Evolutionary conservation across 2,888 invertebrate genomes (phyloP), one percentile per base, ranked within the genome.

Genomic region (Neria commutata): DNA sequence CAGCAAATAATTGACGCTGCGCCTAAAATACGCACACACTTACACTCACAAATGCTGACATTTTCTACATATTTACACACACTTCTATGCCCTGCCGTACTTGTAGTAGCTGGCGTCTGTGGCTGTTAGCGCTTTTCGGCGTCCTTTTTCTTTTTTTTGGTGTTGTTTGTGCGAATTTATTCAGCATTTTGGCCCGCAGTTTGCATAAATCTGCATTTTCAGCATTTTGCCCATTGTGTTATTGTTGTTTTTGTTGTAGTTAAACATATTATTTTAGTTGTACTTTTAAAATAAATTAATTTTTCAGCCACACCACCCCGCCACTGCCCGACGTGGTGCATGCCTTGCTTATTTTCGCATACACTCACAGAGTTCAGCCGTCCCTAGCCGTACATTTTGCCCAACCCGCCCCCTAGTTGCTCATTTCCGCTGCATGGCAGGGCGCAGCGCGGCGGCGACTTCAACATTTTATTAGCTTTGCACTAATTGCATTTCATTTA

Each of bases 401-500:
- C 29, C 6, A 6, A 8, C 29, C 29, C 29, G 29, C 29, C 29
- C 11, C 29, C 11, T 29, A 8, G 6, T 29, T 8, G 6, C 29
- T 29, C 29, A 8, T 11, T 29, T 11, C 11, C 6, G 11, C 29
- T 29, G n/a, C 29, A 11, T 29, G 6, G 29, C 11, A 6, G 11
- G 6, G 6, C 29, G 29, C 29, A 29, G 6, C n/a, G n/a, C n/a
- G n/a, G n/a, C n/a, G n/a, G n/a, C 11, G 6, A 11, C 11, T 29
- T 6, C 16, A 37, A 72, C 73, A 71, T 73, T 73, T 73, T 72
- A 72, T 72, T 72, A 72, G 72, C 73, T 73, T 71, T 71, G 60
- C 60, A 50, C 72, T 72, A 73, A 73, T 72, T 74, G 73, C 74
- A 66, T 71, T 71, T 73, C 68, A 73, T 72, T 74, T 72, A 72